A percentile compares a stretch with the other conserved stretches of the same genome.
Conservation (phyloP, 2,888 invertebrate species). For the Chloroclystis v-ata region DNA sequence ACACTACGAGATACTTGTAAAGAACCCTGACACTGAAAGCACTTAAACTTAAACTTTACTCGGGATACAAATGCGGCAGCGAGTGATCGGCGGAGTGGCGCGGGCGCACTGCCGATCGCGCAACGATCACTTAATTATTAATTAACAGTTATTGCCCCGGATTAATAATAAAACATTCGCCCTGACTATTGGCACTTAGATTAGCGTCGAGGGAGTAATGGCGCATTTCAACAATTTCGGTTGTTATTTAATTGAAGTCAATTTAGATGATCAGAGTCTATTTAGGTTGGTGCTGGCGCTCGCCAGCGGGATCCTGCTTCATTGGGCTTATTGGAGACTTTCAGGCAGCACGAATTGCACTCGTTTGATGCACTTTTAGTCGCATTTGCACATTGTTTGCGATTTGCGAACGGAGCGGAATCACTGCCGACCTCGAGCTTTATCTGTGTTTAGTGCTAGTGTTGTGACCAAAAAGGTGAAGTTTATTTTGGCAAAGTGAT, state of each 20-base stretch:
- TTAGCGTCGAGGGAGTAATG: slow-evolving; percentile 77
- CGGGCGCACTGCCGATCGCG: slow-evolving; percentile 56
- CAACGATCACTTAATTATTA: slow-evolving; percentile 70
- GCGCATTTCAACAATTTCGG: slow-evolving; percentile 79
- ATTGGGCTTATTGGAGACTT: slow-evolving; percentile 79
- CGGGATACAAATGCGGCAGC: slow-evolving; percentile 16
- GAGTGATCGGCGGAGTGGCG: slow-evolving; percentile 31
- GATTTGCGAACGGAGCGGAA: slow-evolving; percentile 33
- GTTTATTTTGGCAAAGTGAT: slow-evolving; percentile 6
- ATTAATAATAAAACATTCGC: slow-evolving; percentile 77
- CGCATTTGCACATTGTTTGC: slow-evolving; percentile 56
- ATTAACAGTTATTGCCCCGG: slow-evolving; percentile 69
- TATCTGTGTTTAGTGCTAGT: slow-evolving; percentile 8
- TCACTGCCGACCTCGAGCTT: neutral
- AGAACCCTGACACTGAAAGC: neutral
- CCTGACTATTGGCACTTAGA: slow-evolving; percentile 78
- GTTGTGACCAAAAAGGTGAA: slow-evolving; percentile 10
- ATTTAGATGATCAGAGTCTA: slow-evolving; percentile 79
- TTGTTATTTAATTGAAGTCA: slow-evolving; percentile 79
- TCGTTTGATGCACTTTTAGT: slow-evolving; percentile 70
- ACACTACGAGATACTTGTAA: neutral
- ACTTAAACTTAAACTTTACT: neutral
- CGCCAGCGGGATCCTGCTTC: slow-evolving; percentile 77
- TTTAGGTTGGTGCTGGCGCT: slow-evolving; percentile 78
- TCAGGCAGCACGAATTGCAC: slow-evolving; percentile 78